These are phyloP conservation scores for Drosophila tropicalis DNA, from an alignment of 1,140 invertebrate species.

Conservation along the genomic window DNA sequence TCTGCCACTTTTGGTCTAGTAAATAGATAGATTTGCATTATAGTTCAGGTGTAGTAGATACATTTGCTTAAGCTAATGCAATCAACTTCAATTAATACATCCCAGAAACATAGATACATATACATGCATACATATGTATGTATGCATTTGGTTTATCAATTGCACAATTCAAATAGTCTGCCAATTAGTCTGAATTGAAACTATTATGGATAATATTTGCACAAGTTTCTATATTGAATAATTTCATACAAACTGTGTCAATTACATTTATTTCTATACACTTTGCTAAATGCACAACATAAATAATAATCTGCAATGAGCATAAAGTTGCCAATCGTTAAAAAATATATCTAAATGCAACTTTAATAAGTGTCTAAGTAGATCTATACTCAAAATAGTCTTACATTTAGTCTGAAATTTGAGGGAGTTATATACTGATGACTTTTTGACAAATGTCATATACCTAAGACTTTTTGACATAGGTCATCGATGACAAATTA, in stretches of 20 bases:
- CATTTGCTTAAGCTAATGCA: slow-evolving; percentile 11
- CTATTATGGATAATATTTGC: slow-evolving; percentile 30
- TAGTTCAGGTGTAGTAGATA: slow-evolving; percentile 1
- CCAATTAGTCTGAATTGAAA: slow-evolving; percentile 51
- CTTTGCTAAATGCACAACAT: not conserved
- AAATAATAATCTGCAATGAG: too few species aligned
- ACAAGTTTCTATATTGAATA: slow-evolving; percentile 28
- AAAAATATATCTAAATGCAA: too few species aligned
- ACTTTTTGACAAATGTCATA: too few species aligned
- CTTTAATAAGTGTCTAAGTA: too few species aligned
- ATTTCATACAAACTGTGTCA: not conserved
- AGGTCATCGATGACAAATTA: too few species aligned
- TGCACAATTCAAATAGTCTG: slow-evolving; percentile 28
- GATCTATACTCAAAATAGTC: too few species aligned
- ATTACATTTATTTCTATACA: slow-evolving; percentile 56
- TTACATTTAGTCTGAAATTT: too few species aligned
- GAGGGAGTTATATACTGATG: too few species aligned
- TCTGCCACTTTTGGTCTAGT: slow-evolving; percentile 5
- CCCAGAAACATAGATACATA: not conserved
- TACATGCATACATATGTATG: not conserved
- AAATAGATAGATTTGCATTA: slow-evolving; percentile 6
- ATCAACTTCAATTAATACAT: slow-evolving; percentile 12
- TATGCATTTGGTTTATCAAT: slow-evolving; percentile 56
- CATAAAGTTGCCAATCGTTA: too few species aligned
- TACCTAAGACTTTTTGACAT: too few species aligned